These are phyloP conservation scores for Leguminivora glycinivorella DNA, from an alignment of 1,140 invertebrate genomes.

Conservation along the genomic window DNA sequence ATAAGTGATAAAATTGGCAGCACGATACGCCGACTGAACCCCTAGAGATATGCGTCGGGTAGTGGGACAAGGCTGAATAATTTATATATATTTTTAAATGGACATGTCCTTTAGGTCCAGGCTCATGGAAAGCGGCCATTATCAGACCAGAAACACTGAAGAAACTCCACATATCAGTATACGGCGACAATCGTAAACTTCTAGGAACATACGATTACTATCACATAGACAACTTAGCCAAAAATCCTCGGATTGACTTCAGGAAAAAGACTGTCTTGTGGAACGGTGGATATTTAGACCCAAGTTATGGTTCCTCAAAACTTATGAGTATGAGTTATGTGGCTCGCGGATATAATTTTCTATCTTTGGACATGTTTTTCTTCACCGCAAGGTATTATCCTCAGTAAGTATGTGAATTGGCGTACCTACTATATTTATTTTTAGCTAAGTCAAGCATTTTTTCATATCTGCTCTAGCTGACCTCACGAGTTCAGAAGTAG, in stretches of 20 bases:
- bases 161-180: conserved; percentile 43
- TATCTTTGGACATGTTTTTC: conserved; percentile 50
- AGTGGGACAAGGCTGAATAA: too few relatives aligned
- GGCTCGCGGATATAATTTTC: conserved; percentile 51
- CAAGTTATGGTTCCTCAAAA: conserved; percentile 43
- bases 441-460: too few relatives aligned
- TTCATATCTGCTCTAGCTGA: conserved; percentile 40
- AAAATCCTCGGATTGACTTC: conserved; percentile 53
- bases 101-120: conserved; percentile 54
- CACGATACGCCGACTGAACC: too few relatives aligned
- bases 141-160: conserved; percentile 54
- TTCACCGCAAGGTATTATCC: conserved; percentile 58
- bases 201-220: conserved; percentile 51
- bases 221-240: conserved; percentile 52
- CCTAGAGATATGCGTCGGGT: too few relatives aligned
- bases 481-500: too few relatives aligned
- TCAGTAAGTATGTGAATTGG: conserved; percentile 41
- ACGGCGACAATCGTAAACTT: conserved; percentile 27
- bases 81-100: not conserved
- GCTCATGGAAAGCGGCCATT: conserved; percentile 45
- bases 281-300: conserved; percentile 55
- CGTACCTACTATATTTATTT: too few relatives aligned
- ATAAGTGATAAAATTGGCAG: too few relatives aligned
- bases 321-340: conserved; percentile 40
- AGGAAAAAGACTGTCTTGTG: conserved; percentile 52